Percentiles rank a stretch among this genome's conserved stretches.
Conservation (phyloP, 1,140 invertebrate species). For the Xylocopa sonorina region DNA sequence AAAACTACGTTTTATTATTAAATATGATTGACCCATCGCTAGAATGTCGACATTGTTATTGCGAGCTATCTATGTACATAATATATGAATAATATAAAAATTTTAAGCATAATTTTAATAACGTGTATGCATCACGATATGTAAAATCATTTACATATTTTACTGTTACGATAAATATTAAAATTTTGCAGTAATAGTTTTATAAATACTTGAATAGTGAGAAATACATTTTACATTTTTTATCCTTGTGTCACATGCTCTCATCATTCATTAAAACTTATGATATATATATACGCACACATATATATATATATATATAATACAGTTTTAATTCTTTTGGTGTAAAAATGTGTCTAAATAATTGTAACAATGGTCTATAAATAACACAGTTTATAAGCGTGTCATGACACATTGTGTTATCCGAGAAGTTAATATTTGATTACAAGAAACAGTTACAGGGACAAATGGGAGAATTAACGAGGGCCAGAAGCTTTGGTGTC, state of each 20-base stretch:
- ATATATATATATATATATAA: too few relatives aligned
- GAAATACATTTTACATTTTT: conserved; percentile 1
- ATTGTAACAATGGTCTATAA: conserved; percentile 20
- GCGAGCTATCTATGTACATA: conserved; percentile 27
- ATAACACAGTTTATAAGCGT: background rate
- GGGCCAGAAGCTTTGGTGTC: background rate
- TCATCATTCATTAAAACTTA: background rate
- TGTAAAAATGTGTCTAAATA: background rate
- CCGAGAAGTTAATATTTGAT: background rate
- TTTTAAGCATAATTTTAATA: conserved; percentile 32
- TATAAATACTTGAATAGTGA: conserved; percentile 31
- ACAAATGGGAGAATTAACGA: background rate
- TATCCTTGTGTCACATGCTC: background rate
- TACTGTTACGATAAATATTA: conserved; percentile 13
- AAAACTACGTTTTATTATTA: conserved; percentile 24
- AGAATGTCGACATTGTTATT: conserved; percentile 8
- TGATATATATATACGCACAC: too few relatives aligned
- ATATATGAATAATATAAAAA: conserved; percentile 19
- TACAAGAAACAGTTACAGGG: background rate
- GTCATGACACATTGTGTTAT: too few relatives aligned
- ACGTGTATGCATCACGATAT: conserved; percentile 7
- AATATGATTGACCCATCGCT: conserved; percentile 14
- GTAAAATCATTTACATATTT: conserved; percentile 23
- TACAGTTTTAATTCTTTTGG: background rate
- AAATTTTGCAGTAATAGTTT: conserved; percentile 17